Conservation (phyloP, 2,797 vertebrate genomes). For the Mus minutoides region DNA sequence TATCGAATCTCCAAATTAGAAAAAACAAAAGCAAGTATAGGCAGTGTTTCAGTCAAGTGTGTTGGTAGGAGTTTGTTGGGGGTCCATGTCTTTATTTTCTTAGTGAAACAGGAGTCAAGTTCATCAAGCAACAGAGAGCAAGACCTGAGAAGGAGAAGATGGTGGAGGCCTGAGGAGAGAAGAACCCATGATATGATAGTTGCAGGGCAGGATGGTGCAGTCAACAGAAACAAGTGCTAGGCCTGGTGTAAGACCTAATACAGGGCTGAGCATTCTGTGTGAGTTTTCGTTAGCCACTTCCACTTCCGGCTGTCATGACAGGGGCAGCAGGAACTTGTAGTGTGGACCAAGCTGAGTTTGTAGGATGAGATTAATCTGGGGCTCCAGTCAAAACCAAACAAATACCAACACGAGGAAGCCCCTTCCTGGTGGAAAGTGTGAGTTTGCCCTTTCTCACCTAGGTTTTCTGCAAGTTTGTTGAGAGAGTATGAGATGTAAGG, state of each 20-base stretch:
- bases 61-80: not conserved
- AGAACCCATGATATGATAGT: not conserved
- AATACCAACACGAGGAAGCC: not conserved
- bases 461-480: not conserved
- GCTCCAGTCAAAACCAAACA: not conserved
- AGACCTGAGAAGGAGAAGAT: not conserved
- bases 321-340: not conserved
- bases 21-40: not conserved
- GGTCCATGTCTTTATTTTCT: not conserved
- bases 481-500: conserved; percentile 24
- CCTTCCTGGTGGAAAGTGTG: not conserved
- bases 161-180: not conserved
- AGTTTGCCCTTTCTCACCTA: conserved; percentile 43
- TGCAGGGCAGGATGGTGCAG: not conserved
- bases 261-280: too few relatives aligned
- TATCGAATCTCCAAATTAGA: not conserved
- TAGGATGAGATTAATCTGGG: not conserved
- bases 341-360: not conserved
- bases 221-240: not conserved
- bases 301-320: not conserved
- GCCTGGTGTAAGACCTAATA: too few relatives aligned
- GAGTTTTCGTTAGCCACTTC: not conserved
- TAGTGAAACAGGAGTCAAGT: not conserved
- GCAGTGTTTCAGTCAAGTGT: not conserved
- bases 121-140: not conserved